phyloP scores from a whole-genome alignment of 2,113 vertebrate genomes.

The Corvus moneduloides region DNA sequence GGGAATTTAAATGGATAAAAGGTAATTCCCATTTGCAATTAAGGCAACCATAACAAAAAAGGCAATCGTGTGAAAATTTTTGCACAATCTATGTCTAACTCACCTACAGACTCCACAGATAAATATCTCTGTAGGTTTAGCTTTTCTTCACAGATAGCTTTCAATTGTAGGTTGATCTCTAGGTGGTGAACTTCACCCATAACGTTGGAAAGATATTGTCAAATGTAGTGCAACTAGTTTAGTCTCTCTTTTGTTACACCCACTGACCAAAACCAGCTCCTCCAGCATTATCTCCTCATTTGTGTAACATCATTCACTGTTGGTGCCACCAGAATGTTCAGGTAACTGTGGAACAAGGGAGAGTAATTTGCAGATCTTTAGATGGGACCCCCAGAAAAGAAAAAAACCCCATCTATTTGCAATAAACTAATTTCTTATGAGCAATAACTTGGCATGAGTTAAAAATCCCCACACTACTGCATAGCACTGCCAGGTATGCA shows the following conservation, averaged over 20 bases:
- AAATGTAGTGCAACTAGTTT: neutral
- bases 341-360: neutral
- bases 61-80: neutral
- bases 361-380: neutral
- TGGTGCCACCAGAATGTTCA: neutral
- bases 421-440: neutral
- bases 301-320: neutral
- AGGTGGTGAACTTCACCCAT: neutral
- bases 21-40: neutral
- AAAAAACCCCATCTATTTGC: neutral
- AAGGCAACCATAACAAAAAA: neutral
- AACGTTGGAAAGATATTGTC: neutral
- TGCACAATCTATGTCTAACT: neutral
- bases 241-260: neutral
- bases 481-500: neutral
- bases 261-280: neutral
- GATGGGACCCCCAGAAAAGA: neutral
- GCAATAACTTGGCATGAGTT: neutral
- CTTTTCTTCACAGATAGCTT: neutral
- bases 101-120: neutral
- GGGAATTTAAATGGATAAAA: neutral
- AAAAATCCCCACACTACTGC: neutral
- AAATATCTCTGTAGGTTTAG: neutral
- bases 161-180: neutral
- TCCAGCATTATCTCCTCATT: neutral